Percentiles rank a stretch among this genome's conserved stretches.
Conservation (phyloP, 2,113 vertebrate species). For the Pterophyllum scalare region DNA sequence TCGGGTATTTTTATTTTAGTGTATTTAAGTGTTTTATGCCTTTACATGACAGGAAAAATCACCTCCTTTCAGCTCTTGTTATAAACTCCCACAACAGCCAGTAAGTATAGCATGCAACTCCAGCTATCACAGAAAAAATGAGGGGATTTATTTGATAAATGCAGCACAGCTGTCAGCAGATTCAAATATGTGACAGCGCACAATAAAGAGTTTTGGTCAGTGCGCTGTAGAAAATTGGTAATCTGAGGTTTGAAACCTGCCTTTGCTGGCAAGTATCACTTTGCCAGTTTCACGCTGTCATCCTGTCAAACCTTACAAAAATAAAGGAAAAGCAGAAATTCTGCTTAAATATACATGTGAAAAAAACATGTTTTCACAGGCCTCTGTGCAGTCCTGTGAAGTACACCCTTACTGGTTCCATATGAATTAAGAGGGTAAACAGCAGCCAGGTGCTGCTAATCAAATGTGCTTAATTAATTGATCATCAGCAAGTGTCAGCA, state of each 20-base stretch:
- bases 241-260: neutral
- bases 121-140: neutral
- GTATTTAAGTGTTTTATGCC: neutral
- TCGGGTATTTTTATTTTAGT: conserved; percentile 3
- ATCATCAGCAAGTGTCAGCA: neutral
- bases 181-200: neutral
- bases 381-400: no score
- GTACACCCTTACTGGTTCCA: neutral
- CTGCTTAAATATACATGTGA: neutral
- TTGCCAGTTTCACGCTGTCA: neutral
- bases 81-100: neutral
- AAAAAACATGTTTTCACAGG: no score
- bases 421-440: neutral
- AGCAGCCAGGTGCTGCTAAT: neutral
- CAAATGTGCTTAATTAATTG: no score
- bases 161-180: conserved; percentile 1
- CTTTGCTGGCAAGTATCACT: neutral
- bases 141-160: neutral
- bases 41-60: neutral
- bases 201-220: neutral
- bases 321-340: neutral
- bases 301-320: neutral
- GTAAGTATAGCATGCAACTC: neutral
- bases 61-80: neutral
- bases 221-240: neutral